These are phyloP conservation scores for Sphaerophoria taeniata DNA, from an alignment of 2,888 invertebrate genomes.

Conservation along the genomic window DNA sequence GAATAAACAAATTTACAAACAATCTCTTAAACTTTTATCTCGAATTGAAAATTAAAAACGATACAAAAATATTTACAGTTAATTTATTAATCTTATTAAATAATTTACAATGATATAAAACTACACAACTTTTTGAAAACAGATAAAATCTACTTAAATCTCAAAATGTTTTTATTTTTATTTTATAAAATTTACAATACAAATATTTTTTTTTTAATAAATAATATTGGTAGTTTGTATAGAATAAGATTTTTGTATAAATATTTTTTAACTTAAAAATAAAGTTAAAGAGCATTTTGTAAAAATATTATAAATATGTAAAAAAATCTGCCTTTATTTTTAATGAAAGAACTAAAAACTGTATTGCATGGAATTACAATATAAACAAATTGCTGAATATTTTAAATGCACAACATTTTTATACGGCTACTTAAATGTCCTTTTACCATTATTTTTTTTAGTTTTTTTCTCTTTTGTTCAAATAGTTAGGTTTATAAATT, in stretches of 20 bases:
- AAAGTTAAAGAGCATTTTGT: constrained; percentile 75
- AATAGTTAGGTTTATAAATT: constrained; percentile 67
- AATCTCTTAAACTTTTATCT: constrained; percentile 34
- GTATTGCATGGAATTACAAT: constrained; percentile 31
- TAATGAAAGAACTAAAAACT: constrained; percentile 24
- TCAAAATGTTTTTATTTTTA: constrained; percentile 18
- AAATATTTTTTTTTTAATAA: constrained; percentile 19
- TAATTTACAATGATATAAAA: constrained; percentile 25
- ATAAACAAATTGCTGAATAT: background rate
- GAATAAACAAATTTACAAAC: constrained; percentile 2
- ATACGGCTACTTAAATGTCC: background rate
- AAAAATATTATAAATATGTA: constrained; percentile 66
- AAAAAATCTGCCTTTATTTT: constrained; percentile 65
- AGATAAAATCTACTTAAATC: constrained; percentile 17
- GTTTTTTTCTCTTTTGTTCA: constrained; percentile 36
- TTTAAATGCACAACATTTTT: constrained; percentile 22
- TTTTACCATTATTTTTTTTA: constrained; percentile 1
- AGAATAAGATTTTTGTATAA: constrained; percentile 33
- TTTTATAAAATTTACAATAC: constrained; percentile 5
- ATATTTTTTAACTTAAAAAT: constrained; percentile 23
- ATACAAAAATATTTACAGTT: constrained; percentile 53
- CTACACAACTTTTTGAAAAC: constrained; percentile 37
- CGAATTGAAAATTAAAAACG: constrained; percentile 45
- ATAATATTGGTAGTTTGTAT: constrained; percentile 44
- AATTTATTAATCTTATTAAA: constrained; percentile 65